Evolutionary conservation across 2,113 vertebrate genomes (phyloP), one percentile per base, ranked within the genome.

Genomic region (Vimba vimba): DNA sequence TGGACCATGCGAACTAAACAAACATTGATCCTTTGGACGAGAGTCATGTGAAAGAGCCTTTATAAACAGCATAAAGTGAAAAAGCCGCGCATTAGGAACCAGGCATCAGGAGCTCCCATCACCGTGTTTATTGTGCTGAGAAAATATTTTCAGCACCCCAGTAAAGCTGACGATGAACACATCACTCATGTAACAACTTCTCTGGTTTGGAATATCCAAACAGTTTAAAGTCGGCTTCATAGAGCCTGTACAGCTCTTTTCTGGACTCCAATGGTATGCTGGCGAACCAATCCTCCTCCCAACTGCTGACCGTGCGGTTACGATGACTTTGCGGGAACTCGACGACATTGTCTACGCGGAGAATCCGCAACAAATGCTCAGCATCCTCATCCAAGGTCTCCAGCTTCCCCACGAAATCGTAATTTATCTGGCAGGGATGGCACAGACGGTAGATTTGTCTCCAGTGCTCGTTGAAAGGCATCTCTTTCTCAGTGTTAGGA

Each of bases 401-500:
- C 94, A 99, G 93, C 90, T 98, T 98, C 15, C 98, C 98, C 0
- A 99, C 95, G 43, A 99, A 99, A 89, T 99, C 98, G 0, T 99
- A 99, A 85, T 99, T 96, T 27, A 99, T 99, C 94, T 99, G 98
- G 93, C 98, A 99, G 0, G 98, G 98, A 55, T 99, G 98, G 90
- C 98, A 99, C 1, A 99, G 95, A 0, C 97, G 96, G 87, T 99
- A 96, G 23, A 97, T 93, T 91, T 99, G 98, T 81, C 96, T 90
- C 98, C 98, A 99, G 93, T 99, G 98, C 93, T 99, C 98, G 0
- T 99, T 99, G 91, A 98, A 99, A 17, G 98, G 96, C 84, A 91
- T 93, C 90, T 96, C 93, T 90, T 94, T 94, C 94, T 99, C 98
- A 0, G 98, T 99, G 93, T 91, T 94, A 0, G 97, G 95, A 92